These are phyloP conservation scores for Betta splendens DNA, from an alignment of 2,797 vertebrate genomes.

Conservation along the genomic window DNA sequence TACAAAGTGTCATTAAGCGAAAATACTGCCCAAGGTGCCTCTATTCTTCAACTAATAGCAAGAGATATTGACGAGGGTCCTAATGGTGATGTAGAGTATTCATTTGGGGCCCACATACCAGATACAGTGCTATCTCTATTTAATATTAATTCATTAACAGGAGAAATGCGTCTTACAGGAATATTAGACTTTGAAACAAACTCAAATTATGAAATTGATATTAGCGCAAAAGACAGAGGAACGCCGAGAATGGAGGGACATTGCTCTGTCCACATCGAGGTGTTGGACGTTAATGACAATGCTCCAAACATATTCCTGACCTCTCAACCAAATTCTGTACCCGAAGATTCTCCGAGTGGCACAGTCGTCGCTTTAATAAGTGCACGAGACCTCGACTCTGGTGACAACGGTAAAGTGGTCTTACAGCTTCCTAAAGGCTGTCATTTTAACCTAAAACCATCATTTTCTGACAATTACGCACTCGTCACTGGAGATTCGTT, in stretches of 20 bases:
- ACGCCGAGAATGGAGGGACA: conserved; percentile 61
- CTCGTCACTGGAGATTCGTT: conserved; percentile 67
- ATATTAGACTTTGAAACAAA: conserved; percentile 61
- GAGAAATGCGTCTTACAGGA: conserved; percentile 46
- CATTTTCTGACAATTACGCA: conserved; percentile 69
- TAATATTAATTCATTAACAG: conserved; percentile 45
- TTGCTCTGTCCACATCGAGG: conserved; percentile 59
- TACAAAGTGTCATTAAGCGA: conserved; percentile 51
- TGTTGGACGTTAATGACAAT: conserved; percentile 73
- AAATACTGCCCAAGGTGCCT: conserved; percentile 31
- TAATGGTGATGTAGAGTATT: conserved; percentile 55
- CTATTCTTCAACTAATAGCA: conserved; percentile 38
- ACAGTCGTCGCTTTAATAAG: conserved; percentile 69
- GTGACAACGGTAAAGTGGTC: conserved; percentile 64
- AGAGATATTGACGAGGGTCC: conserved; percentile 56
- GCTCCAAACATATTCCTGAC: conserved; percentile 67
- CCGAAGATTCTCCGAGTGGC: conserved; percentile 62
- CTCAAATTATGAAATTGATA: conserved; percentile 53
- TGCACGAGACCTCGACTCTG: conserved; percentile 66
- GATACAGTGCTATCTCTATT: conserved; percentile 33
- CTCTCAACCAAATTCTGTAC: conserved; percentile 60
- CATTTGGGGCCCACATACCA: conserved; percentile 44
- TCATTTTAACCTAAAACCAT: conserved; percentile 64
- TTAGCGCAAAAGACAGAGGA: conserved; percentile 64
- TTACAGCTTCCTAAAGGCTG: conserved; percentile 29